These are phyloP conservation scores for Shargacucullia verbasci DNA, from an alignment of 2,888 invertebrate species.

Conservation along the genomic window DNA sequence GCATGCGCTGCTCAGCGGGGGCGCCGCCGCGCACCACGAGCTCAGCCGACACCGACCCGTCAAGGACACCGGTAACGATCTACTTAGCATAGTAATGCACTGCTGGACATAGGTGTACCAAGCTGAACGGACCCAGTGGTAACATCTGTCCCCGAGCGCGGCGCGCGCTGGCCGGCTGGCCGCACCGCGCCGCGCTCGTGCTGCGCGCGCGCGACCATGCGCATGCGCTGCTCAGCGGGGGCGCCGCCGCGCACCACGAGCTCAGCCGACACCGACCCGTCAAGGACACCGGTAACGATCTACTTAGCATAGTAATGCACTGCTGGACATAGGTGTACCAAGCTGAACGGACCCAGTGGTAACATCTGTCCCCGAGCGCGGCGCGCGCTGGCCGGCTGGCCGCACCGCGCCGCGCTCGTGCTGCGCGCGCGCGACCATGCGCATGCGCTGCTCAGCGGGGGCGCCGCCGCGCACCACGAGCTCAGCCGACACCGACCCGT, in stretches of 20 bases:
- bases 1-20: slow-evolving; percentile 92
- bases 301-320: no score
- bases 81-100: no score
- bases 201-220: slow-evolving; percentile 95
- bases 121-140: no score
- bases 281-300: slow-evolving; percentile 79
- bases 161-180: slow-evolving; percentile 92
- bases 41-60: slow-evolving; percentile 61
- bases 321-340: no score
- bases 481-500: slow-evolving; percentile 61
- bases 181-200: slow-evolving; percentile 62
- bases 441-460: slow-evolving; percentile 92
- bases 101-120: no score
- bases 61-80: slow-evolving; percentile 79
- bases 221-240: slow-evolving; percentile 92
- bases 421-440: slow-evolving; percentile 95
- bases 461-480: slow-evolving; percentile 54
- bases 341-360: no score
- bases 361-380: no score
- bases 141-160: no score
- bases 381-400: slow-evolving; percentile 92
- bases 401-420: slow-evolving; percentile 62
- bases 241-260: slow-evolving; percentile 54
- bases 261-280: slow-evolving; percentile 61
- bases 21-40: slow-evolving; percentile 54